Conservation (phyloP, 2,797 vertebrate genomes). For the Falco rusticolus region DNA sequence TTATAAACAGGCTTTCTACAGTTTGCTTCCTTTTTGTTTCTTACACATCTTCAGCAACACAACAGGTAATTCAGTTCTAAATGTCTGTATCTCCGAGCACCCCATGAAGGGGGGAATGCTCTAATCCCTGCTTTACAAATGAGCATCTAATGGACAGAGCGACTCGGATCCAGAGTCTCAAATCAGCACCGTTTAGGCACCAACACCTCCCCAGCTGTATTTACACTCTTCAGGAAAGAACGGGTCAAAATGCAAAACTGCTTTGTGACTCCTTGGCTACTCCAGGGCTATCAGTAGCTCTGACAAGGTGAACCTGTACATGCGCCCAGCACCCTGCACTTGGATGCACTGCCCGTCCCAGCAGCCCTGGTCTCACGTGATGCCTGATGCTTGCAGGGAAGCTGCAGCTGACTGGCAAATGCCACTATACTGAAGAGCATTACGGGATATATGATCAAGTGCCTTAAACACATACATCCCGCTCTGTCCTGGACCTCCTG, state of each 20-base stretch:
- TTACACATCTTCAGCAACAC: not conserved
- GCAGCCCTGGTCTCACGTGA: not conserved
- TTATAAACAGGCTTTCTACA: not conserved
- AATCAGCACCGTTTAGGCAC: not conserved
- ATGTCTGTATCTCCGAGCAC: not conserved
- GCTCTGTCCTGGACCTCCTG: not conserved
- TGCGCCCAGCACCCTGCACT: not conserved
- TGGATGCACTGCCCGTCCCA: not conserved
- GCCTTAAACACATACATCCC: not conserved
- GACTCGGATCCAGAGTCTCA: not conserved
- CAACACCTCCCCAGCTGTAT: not conserved
- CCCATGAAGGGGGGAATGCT: not conserved
- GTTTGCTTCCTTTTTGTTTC: not conserved
- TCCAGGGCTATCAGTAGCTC: not conserved
- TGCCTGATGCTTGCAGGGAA: accelerated
- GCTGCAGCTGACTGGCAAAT: not conserved
- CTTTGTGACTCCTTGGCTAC: not conserved
- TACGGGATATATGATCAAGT: not conserved
- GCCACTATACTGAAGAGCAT: not conserved
- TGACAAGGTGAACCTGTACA: not conserved
- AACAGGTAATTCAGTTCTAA: not conserved
- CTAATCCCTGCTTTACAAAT: not conserved
- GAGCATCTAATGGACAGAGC: not conserved
- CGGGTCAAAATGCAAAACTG: not conserved
- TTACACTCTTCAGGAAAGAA: not conserved